phyloP scores from a whole-genome alignment of 2,888 invertebrate genomes.

The Troglohyphantes excavatus region DNA sequence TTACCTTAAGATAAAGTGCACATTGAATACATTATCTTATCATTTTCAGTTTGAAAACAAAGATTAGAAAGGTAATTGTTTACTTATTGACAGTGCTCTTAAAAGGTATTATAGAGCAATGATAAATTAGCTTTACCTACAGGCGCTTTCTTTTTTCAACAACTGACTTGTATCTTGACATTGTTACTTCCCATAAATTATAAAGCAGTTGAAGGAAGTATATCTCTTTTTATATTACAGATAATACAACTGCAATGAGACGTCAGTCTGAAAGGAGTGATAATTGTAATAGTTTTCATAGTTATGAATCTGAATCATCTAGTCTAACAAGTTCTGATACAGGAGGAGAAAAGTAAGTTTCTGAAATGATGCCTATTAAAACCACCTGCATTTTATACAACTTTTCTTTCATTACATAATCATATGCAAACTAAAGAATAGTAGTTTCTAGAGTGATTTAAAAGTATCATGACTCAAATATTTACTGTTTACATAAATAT shows the following conservation, averaged over 20 bases:
- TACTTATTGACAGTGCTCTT: neutral
- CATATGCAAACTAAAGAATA: no score
- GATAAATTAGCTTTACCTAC: neutral
- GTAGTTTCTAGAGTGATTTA: no score
- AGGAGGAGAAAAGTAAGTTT: conserved; percentile 66
- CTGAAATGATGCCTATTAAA: no score
- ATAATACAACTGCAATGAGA: conserved; percentile 38
- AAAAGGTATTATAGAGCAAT: no score
- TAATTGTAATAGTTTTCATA: conserved; percentile 86
- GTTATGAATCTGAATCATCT: conserved; percentile 86
- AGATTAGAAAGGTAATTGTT: neutral
- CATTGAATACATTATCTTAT: no score
- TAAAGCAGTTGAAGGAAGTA: neutral
- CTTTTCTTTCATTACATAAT: no score
- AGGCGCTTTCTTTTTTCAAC: neutral
- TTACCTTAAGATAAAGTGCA: no score
- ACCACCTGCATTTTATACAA: no score
- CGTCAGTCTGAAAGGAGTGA: conserved; percentile 70
- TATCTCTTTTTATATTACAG: conserved; percentile 18
- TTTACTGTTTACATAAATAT: no score
- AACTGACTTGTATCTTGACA: neutral
- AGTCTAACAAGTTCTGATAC: conserved; percentile 85
- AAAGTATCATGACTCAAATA: no score
- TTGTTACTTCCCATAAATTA: neutral
- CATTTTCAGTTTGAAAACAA: no score